phyloP scores from a whole-genome alignment of 2,888 invertebrate genomes.

The Leuctra nigra region DNA sequence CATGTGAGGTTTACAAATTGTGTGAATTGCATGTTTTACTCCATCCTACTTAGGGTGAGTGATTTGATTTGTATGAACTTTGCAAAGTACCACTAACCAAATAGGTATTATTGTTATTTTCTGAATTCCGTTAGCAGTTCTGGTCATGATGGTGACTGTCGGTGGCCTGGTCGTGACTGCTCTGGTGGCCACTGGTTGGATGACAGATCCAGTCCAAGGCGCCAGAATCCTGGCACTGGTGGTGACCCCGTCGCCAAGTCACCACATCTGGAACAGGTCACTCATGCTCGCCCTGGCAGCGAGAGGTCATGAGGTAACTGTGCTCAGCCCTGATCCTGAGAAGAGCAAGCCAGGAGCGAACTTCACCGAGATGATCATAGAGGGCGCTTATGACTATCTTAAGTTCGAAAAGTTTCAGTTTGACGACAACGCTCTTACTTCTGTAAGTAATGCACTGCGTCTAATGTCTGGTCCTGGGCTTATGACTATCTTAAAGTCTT shows the following conservation, averaged over 20 bases:
- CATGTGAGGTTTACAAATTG: too few species aligned
- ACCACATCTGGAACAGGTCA: constrained; percentile 26
- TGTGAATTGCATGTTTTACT: too few species aligned
- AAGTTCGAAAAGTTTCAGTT: neutral
- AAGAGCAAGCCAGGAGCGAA: constrained; percentile 21
- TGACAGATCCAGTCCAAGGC: too few species aligned
- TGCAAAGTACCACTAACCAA: too few species aligned
- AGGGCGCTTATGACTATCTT: constrained; percentile 17
- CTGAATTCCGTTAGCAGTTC: neutral
- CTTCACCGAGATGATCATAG: constrained; percentile 22
- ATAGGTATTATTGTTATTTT: too few species aligned
- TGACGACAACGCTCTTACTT: neutral
- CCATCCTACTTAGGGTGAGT: too few species aligned
- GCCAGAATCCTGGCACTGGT: constrained; percentile 24
- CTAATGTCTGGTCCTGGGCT: too few species aligned
- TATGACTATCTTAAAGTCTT: too few species aligned
- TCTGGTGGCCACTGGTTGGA: too few species aligned
- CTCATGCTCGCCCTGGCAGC: constrained; percentile 21
- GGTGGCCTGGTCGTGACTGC: neutral
- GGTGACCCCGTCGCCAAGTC: constrained; percentile 23
- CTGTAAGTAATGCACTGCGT: too few species aligned
- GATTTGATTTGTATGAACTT: too few species aligned
- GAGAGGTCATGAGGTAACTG: constrained; percentile 26
- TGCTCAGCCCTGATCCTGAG: constrained; percentile 25
- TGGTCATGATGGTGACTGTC: neutral